These are phyloP conservation scores for Agriotes lineatus DNA, from an alignment of 2,888 invertebrate species.

Conservation along the genomic window DNA sequence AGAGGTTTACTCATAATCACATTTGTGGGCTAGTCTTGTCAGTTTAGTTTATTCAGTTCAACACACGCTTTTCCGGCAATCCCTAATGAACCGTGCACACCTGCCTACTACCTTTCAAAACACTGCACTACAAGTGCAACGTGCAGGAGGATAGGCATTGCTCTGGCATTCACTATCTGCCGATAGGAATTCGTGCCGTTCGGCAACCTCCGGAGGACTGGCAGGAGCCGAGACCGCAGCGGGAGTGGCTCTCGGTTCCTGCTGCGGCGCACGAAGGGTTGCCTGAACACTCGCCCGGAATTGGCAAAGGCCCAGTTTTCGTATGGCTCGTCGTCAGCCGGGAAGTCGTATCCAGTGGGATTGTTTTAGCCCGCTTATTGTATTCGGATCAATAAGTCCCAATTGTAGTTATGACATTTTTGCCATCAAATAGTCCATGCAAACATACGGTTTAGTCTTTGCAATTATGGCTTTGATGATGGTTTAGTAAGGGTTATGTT, in stretches of 20 bases:
- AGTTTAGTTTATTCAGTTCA: not conserved
- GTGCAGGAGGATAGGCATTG: conserved; percentile 5
- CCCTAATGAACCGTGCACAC: not conserved
- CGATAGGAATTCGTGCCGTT: conserved; percentile 4
- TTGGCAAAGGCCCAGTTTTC: too few relatives aligned
- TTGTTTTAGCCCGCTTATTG: too few relatives aligned
- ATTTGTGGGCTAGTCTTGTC: conserved; percentile 13
- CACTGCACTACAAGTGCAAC: conserved; percentile 14
- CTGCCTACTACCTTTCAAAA: not conserved
- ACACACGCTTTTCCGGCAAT: not conserved
- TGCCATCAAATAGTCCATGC: too few relatives aligned
- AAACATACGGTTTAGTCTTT: too few relatives aligned
- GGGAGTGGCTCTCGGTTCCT: not conserved
- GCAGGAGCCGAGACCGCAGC: conserved; percentile 4
- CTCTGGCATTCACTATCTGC: conserved; percentile 4
- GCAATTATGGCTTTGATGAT: too few relatives aligned
- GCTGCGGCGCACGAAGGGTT: not conserved
- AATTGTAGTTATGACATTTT: too few relatives aligned
- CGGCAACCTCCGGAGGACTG: not conserved
- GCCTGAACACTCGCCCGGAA: too few relatives aligned
- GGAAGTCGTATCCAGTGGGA: too few relatives aligned
- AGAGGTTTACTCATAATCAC: conserved; percentile 32
- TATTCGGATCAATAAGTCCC: too few relatives aligned
- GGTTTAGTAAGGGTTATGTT: too few relatives aligned
- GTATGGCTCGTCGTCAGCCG: too few relatives aligned